Evolutionary conservation across 1,140 invertebrate species (phyloP), one percentile per base, ranked within the genome.

Genomic region (Solen grandis): DNA sequence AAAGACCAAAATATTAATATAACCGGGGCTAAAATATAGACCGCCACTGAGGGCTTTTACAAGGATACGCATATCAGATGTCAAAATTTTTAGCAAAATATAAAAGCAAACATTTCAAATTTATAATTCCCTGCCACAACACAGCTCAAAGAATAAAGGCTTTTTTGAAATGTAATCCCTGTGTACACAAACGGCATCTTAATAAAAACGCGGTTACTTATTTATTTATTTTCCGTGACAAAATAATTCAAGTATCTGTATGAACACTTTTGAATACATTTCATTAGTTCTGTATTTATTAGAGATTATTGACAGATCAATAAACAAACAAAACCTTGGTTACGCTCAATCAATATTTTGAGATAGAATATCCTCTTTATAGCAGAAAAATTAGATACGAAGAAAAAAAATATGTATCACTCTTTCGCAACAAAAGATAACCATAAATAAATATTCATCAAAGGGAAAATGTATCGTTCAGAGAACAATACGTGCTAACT

Each of bases 141-240:
- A 46, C 41, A 46, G 41, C 19, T 10, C 8, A 31, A 55, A 31
- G 25, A 25, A 22, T 78, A 68, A 78, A 78, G 69, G 75, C 75
- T 69, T 69, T 46, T 69, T 29, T 27, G 63, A 54, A 68, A 69
- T 50, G 14, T 78, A 68, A 78, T 78, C 75, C 46, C 27, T 69
- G 35, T n/a, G 75, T 60, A 68, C 68, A 60, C 65, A 78, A 78
- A 35, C 22, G 31, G 27, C 41, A 3, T 22, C n/a, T 60, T 36
- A 74, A 57, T 59, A 38, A 74, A 57, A 36, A 66, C 19, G 63
- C 38, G 38, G 35, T 68, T 69, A 66, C 54, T 66, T 78, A 69
- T 78, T 78, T 77, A 66, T 69, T 78, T 78, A 78, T 78, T 78
- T 78, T 78, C 75, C 55, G 19, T 60, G 65, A 59, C 75, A 65